Evolutionary conservation across 1,140 invertebrate genomes (phyloP), one percentile per base, ranked within the genome.

Genomic region (Lysiphlebus fabarum): DNA sequence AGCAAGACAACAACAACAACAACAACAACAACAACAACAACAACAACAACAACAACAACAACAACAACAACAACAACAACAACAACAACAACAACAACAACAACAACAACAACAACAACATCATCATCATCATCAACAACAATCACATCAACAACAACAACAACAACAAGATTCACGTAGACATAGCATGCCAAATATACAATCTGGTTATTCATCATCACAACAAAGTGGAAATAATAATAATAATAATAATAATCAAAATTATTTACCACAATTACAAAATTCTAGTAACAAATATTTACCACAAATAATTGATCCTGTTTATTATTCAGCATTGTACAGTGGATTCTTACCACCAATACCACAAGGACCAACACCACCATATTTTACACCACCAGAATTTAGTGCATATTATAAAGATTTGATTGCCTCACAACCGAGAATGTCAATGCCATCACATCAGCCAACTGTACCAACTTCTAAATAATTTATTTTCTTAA

Each of bases 331-430:
- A 37, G 71, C 74, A 36, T 71, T 81, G 56, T 82, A 80, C 59
- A 81, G 77, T 57, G 72, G 76, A 34, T 67, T 79, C 36, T 69
- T 80, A 53, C 68, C 76, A 10, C 69, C 74, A 36, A 71, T 69
- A 17, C 70, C 75, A 53, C 63, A 62, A 59, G 58, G 44, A 9
- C 36, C 67, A 56, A 51, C 62, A 55, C 68, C 40, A 64, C 68
- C 36, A 65, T 74, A n/a, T 75, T 73, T 58, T n/a, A 57, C 79
- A 42, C 61, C 74, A 12, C 74, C 76, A 6, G 76, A 80, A 48
- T 68, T 80, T 49, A 76, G 64, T 68, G 76, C 77, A 51, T 78
- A 79, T 63, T 79, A 78, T 57, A 79, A 79, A 60, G 76, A 80
- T 68, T 62, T 77, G 38, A 62, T 79, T 51, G 72, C 74, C 62